phyloP scores from a whole-genome alignment of 2,888 invertebrate species.

The Noctua pronuba region DNA sequence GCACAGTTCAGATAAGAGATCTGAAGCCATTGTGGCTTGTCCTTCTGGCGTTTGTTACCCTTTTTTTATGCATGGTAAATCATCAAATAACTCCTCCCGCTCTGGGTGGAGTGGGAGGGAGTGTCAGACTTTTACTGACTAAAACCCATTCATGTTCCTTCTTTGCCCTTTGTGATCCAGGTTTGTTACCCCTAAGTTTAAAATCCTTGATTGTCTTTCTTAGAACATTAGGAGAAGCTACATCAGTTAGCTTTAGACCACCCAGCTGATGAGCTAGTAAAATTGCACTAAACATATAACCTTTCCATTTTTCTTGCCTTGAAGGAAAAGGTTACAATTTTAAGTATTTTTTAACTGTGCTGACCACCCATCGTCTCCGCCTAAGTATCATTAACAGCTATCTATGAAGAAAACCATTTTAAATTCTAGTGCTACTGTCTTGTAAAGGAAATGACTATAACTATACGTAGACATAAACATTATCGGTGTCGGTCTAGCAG shows the following conservation, averaged over 20 bases:
- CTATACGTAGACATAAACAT: neutral
- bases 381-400: neutral
- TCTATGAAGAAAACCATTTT: neutral
- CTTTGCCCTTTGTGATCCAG: too few species aligned
- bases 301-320: neutral
- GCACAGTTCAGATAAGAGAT: too few species aligned
- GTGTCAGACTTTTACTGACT: too few species aligned
- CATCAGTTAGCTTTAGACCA: neutral
- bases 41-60: too few species aligned
- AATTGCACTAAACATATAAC: neutral
- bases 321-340: neutral
- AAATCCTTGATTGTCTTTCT: too few species aligned
- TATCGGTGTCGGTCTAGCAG: conserved; percentile 20
- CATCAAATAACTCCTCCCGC: too few species aligned
- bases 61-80: too few species aligned
- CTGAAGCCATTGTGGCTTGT: too few species aligned
- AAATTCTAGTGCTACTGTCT: neutral
- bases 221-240: neutral
- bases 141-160: too few species aligned
- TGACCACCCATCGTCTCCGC: conserved; percentile 12
- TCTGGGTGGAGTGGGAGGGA: too few species aligned
- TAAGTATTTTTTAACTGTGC: neutral
- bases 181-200: too few species aligned
- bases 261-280: neutral
- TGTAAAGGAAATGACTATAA: neutral